These are phyloP conservation scores for Phymorhynchus buccinoides DNA, from an alignment of 1,140 invertebrate genomes.

Conservation along the genomic window DNA sequence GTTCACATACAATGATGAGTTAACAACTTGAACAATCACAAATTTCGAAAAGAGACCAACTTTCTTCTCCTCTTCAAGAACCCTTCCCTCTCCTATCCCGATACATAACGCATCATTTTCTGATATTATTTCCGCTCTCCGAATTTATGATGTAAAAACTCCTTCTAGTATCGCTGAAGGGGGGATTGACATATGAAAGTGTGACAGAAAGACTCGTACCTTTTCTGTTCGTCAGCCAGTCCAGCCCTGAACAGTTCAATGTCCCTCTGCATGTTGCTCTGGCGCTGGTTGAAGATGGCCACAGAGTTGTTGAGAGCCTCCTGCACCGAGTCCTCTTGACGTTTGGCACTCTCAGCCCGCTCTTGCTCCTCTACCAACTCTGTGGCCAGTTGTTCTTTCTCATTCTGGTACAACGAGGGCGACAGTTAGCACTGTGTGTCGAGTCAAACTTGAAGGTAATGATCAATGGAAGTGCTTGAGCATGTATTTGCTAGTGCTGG, in stretches of 20 bases:
- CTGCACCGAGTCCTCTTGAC: constrained; percentile 33
- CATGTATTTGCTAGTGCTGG: no score
- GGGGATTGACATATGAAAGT: no score
- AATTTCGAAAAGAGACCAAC: no score
- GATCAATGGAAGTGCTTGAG: no score
- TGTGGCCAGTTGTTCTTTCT: constrained; percentile 26
- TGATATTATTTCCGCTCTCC: no score
- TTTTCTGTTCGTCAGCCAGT: constrained; percentile 31
- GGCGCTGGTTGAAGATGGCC: constrained; percentile 40
- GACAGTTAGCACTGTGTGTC: no score
- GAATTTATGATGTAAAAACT: background rate
- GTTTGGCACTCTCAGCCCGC: background rate
- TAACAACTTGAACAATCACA: no score
- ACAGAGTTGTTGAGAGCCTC: constrained; percentile 38
- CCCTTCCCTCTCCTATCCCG: no score
- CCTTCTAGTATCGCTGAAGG: background rate
- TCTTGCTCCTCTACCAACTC: constrained; percentile 29
- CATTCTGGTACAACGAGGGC: constrained; percentile 2
- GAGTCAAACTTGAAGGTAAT: no score
- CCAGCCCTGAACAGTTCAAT: constrained; percentile 20
- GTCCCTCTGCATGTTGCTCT: constrained; percentile 26
- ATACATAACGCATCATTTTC: no score
- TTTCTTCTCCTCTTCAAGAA: no score
- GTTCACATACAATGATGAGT: no score
- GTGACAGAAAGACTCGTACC: background rate